These are phyloP conservation scores for Amyelois transitella DNA, from an alignment of 1,140 invertebrate genomes.

Conservation along the genomic window DNA sequence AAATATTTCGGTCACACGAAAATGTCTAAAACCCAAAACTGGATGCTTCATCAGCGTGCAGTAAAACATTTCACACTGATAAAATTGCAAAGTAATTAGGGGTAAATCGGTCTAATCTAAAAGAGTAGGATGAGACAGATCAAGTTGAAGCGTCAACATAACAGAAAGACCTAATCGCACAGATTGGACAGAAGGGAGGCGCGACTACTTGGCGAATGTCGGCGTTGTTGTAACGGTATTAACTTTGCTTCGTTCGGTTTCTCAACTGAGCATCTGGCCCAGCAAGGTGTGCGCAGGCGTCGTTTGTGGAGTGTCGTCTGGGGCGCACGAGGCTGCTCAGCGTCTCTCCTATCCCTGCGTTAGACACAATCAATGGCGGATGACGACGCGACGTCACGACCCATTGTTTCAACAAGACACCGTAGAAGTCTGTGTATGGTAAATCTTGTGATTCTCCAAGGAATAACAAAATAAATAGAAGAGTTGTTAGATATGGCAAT, in stretches of 20 bases:
- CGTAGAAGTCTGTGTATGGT: conserved; percentile 12
- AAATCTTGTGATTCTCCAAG: not conserved
- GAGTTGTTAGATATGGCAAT: not conserved
- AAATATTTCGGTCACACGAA: conserved; percentile 10
- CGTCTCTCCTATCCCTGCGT: conserved; percentile 63
- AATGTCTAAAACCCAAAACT: conserved; percentile 8
- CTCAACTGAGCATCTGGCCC: conserved; percentile 80
- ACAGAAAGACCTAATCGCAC: conserved; percentile 71
- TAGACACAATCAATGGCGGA: conserved; percentile 65
- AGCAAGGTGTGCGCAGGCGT: conserved; percentile 83
- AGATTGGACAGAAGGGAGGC: conserved; percentile 70
- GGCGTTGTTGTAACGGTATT: conserved; percentile 68
- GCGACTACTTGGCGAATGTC: conserved; percentile 69
- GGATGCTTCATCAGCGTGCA: not conserved
- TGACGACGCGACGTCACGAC: conserved; percentile 40
- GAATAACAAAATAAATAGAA: not conserved
- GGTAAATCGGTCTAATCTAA: conserved; percentile 46
- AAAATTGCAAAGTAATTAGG: conserved; percentile 20
- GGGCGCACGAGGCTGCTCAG: conserved; percentile 56
- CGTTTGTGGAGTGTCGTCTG: conserved; percentile 75
- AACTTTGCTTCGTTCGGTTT: conserved; percentile 72
- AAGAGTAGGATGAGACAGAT: conserved; percentile 49
- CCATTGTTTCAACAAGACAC: conserved; percentile 11
- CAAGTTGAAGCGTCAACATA: conserved; percentile 60
- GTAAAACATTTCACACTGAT: not conserved